Conservation (phyloP, 2,888 invertebrate species). For the Drosophila subquinaria region DNA sequence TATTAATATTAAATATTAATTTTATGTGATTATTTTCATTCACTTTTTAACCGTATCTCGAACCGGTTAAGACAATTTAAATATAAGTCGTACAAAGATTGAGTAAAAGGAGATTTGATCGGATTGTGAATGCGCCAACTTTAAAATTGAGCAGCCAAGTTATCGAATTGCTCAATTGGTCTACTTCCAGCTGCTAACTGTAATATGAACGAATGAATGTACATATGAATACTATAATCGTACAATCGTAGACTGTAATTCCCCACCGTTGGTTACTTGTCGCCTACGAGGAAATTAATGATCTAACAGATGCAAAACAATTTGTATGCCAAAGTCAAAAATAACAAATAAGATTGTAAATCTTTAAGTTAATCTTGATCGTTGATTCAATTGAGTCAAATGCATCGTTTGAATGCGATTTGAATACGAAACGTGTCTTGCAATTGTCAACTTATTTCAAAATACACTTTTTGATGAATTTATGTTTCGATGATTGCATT, state of each 20-base stretch:
- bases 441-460: slow-evolving; percentile 10
- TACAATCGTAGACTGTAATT: slow-evolving; percentile 17
- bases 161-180: slow-evolving; percentile 21
- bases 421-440: slow-evolving; percentile 42
- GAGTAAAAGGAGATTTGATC: slow-evolving; percentile 6
- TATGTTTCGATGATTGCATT: slow-evolving; percentile 27
- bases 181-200: slow-evolving; percentile 38
- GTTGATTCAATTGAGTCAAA: slow-evolving; percentile 7
- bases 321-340: slow-evolving; percentile 41
- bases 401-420: slow-evolving; percentile 22
- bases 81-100: not conserved
- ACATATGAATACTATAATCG: slow-evolving; percentile 1
- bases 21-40: too few relatives aligned
- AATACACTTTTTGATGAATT: slow-evolving; percentile 13
- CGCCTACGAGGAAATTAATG: slow-evolving; percentile 24
- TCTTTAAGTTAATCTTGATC: slow-evolving; percentile 40
- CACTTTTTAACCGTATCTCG: not conserved
- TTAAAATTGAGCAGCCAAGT: slow-evolving; percentile 5
- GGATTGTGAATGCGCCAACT: not conserved
- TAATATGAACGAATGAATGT: slow-evolving; percentile 14
- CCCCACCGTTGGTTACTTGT: not conserved
- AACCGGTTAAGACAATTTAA: not conserved
- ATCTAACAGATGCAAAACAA: slow-evolving; percentile 24
- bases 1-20: too few relatives aligned
- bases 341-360: slow-evolving; percentile 31